Evolutionary conservation across 2,797 vertebrate genomes (phyloP), one percentile per base, ranked within the genome.

Genomic region (Crocodylus rhombifer): DNA sequence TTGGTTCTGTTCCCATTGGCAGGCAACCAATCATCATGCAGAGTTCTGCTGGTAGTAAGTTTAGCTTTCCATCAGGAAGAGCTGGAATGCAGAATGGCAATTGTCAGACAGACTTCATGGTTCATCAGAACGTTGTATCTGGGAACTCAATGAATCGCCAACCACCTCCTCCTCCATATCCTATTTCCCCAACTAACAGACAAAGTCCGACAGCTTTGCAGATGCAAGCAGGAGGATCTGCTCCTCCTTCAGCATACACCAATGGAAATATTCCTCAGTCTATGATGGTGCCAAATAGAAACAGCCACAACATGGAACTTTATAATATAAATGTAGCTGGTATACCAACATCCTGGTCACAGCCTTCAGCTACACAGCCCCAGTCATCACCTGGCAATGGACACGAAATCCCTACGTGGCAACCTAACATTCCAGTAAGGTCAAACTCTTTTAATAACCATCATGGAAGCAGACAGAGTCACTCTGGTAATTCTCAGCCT

Each of bases 21-120:
- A 99, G 99, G 87, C 99, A 99, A 91, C 99, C 99, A 33, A 99
- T 99, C 96, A 99, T 99, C 95, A 99, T 99, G 99, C 99, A 99
- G 96, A 98, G 97, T 91, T 98, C 98, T 18, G 98, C 97, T n/a
- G 98, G 97, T 28, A 99, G 94, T 94, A 99, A 99, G 95, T 99
- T 99, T 91, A 98, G 94, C 92, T 99, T 99, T 94, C 97, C 99
- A 5, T 89, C 99, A 4, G 98, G 97, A 94, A 99, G 99, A 98
- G 95, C 98, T 92, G 98, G 97, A 85, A 97, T 98, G 91, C 99
- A 98, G 90, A 99, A 99, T 8, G 98, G 99, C 80, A 98, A 91
- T 67, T 94, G 98, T 86, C 99, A 99, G 91, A 82, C 98, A 36
- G 99, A 99, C 84, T 99, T 99, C 96, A 97, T 99, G 86, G 97